phyloP scores from a whole-genome alignment of 2,888 invertebrate genomes.

The Exocentrus adspersus region DNA sequence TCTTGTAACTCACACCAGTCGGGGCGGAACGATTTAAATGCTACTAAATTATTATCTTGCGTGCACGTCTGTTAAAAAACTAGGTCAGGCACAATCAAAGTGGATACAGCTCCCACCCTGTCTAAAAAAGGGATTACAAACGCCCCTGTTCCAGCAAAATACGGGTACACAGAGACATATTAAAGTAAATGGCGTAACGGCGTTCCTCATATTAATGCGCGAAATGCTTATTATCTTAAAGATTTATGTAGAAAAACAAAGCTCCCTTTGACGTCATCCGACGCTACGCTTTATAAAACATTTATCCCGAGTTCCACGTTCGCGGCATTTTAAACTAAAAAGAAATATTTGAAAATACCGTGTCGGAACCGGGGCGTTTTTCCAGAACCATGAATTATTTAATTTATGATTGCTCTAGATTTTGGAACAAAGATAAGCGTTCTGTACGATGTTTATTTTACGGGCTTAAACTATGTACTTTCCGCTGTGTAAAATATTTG shows the following conservation, averaged over 20 bases:
- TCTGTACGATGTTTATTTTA: constrained; percentile 11
- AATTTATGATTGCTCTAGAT: constrained; percentile 13
- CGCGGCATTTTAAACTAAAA: constrained; percentile 8
- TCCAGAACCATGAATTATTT: constrained; percentile 11
- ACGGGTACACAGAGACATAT: constrained; percentile 34
- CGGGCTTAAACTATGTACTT: not conserved
- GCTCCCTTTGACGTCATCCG: constrained; percentile 14
- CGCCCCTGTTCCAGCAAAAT: not conserved
- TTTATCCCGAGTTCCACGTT: not conserved
- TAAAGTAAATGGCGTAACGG: constrained; percentile 28
- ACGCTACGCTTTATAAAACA: constrained; percentile 16
- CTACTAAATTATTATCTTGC: too few species aligned
- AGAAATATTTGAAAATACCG: constrained; percentile 6
- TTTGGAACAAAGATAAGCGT: not conserved
- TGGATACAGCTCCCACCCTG: not conserved
- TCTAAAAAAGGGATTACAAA: not conserved
- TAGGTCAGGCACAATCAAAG: not conserved
- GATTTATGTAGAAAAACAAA: constrained; percentile 23
- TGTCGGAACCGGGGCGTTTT: not conserved
- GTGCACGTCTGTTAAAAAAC: too few species aligned
- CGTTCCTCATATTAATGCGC: constrained; percentile 21
- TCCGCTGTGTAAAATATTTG: not conserved
- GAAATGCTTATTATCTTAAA: constrained; percentile 7
- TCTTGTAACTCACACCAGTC: too few species aligned
- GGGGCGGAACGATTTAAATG: too few species aligned